These are phyloP conservation scores for Oligia strigilis DNA, from an alignment of 2,888 invertebrate genomes.

Conservation along the genomic window DNA sequence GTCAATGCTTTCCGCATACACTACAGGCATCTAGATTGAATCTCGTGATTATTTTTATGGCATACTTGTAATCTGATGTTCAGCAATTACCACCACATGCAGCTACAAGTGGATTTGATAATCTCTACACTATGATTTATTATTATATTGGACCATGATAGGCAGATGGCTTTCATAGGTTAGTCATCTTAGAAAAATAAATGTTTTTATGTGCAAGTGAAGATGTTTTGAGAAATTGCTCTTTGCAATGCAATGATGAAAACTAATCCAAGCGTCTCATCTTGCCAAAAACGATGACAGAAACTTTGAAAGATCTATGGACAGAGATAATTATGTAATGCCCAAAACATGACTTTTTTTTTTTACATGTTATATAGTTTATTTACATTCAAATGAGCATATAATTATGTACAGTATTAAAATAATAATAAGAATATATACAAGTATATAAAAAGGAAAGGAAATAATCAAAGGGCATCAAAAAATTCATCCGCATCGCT, in stretches of 20 bases:
- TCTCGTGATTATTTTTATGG: conserved; percentile 14
- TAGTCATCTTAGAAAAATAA: neutral
- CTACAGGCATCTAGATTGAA: conserved; percentile 23
- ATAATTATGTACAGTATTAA: too few relatives aligned
- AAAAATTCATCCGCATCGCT: too few relatives aligned
- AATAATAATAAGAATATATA: too few relatives aligned
- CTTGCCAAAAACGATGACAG: neutral
- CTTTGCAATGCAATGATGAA: neutral
- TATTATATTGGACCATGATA: neutral
- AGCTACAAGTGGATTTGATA: neutral
- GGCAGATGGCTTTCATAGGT: too few relatives aligned
- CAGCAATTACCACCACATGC: neutral
- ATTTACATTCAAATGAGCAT: too few relatives aligned
- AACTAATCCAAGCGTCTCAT: neutral
- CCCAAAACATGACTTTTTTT: neutral
- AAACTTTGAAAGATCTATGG: neutral
- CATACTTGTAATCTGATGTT: neutral
- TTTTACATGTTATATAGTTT: too few relatives aligned
- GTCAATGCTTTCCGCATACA: too few relatives aligned
- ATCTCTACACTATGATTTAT: neutral
- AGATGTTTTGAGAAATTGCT: neutral
- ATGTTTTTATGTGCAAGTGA: neutral
- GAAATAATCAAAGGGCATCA: too few relatives aligned
- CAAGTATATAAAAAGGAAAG: too few relatives aligned
- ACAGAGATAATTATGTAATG: neutral